Evolutionary conservation across 2,888 invertebrate species (phyloP).

Genomic region (Drosophila pseudotakahashii): DNA sequence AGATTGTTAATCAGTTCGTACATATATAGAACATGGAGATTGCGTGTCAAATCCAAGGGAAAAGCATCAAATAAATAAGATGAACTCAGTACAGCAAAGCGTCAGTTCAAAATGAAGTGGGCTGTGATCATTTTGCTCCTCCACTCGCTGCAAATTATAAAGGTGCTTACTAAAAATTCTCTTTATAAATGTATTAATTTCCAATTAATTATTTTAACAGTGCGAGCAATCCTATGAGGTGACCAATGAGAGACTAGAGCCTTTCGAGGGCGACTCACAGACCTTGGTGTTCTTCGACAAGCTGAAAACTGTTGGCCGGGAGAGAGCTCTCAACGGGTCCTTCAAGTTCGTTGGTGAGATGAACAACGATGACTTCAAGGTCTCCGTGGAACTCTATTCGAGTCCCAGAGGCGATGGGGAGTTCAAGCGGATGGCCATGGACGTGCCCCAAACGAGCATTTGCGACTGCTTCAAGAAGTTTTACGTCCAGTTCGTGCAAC

Average conservation of each 20-base stretch:
- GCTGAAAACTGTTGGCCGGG: conserved; percentile 63
- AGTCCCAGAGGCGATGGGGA: conserved; percentile 74
- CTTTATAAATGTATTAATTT: neutral
- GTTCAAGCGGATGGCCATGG: conserved; percentile 73
- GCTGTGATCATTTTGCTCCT: conserved; percentile 27
- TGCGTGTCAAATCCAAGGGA: conserved; percentile 50
- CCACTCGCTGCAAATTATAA: conserved; percentile 43
- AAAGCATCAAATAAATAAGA: conserved; percentile 51
- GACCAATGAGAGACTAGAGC: conserved; percentile 66
- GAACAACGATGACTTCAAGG: conserved; percentile 71
- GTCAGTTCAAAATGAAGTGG: conserved; percentile 54
- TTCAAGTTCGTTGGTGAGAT: conserved; percentile 66
- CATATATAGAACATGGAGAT: conserved; percentile 46
- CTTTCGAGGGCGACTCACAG: conserved; percentile 65
- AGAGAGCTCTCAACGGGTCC: conserved; percentile 72
- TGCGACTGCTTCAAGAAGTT: conserved; percentile 79
- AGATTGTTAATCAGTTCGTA: conserved; percentile 19
- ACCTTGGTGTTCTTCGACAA: conserved; percentile 58
- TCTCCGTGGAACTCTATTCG: conserved; percentile 69
- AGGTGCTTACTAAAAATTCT: conserved; percentile 33
- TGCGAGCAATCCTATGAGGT: conserved; percentile 71
- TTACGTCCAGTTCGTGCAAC: conserved; percentile 74
- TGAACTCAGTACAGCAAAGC: neutral
- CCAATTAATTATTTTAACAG: conserved; percentile 19
- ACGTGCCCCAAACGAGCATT: conserved; percentile 71